phyloP scores from a whole-genome alignment of 1,140 invertebrate genomes.

The Hypothenemus hampei region DNA sequence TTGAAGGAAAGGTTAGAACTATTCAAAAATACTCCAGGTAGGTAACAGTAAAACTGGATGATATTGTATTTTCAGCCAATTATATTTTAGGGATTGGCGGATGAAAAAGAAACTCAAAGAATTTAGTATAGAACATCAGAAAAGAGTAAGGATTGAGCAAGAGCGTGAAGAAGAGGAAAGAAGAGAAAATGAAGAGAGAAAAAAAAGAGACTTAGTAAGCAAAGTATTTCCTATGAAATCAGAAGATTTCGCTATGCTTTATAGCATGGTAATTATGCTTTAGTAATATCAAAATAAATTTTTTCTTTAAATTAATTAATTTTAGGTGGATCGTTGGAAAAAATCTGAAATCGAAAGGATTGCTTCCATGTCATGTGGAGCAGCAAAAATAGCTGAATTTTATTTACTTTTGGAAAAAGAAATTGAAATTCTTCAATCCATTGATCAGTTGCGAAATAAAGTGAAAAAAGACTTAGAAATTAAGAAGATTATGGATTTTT shows the following conservation, averaged over 20 bases:
- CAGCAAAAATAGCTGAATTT: slow-evolving; percentile 57
- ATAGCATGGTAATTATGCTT: slow-evolving; percentile 44
- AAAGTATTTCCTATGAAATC: slow-evolving; percentile 56
- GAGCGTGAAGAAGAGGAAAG: slow-evolving; percentile 48
- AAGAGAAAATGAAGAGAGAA: slow-evolving; percentile 48
- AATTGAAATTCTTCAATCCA: slow-evolving; percentile 56
- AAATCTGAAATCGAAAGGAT: slow-evolving; percentile 54
- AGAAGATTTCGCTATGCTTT: slow-evolving; percentile 61
- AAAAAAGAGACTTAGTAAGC: slow-evolving; percentile 51
- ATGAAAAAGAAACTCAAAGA: slow-evolving; percentile 39
- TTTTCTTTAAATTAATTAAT: background rate
- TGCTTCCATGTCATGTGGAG: slow-evolving; percentile 52
- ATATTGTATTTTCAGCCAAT: background rate
- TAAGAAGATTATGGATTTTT: slow-evolving; percentile 53
- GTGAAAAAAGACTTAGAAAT: slow-evolving; percentile 51
- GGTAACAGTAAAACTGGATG: background rate
- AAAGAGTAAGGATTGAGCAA: slow-evolving; percentile 48
- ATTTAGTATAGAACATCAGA: slow-evolving; percentile 47
- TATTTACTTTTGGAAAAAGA: slow-evolving; percentile 58
- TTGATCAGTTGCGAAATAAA: slow-evolving; percentile 55
- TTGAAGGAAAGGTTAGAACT: slow-evolving; percentile 50
- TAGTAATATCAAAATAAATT: background rate
- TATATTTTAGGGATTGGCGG: slow-evolving; percentile 36
- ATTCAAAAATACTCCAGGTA: slow-evolving; percentile 51
- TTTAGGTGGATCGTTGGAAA: slow-evolving; percentile 56